Evolutionary conservation across 2,113 vertebrate species (phyloP).

Genomic region (Procavia capensis): DNA sequence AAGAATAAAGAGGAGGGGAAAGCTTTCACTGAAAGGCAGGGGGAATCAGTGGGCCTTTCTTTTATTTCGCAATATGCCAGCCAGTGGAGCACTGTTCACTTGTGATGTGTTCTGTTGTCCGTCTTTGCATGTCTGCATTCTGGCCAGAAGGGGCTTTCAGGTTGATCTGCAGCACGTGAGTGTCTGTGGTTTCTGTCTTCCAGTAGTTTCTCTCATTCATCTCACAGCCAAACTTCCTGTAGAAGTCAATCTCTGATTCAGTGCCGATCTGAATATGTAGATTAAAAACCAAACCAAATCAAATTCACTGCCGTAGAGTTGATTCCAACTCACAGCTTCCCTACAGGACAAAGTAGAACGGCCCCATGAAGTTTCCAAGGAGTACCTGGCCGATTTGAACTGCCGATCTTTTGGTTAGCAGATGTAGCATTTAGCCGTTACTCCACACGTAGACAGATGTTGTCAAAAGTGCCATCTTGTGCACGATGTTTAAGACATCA

Average conservation of each 20-base stretch:
- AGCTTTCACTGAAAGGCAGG: neutral
- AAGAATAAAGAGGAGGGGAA: neutral
- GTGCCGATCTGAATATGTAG: conserved; percentile 99
- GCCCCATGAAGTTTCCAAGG: too few relatives aligned
- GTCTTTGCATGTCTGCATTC: conserved; percentile 93
- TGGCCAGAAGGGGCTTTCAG: conserved; percentile 91
- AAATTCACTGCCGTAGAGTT: too few relatives aligned
- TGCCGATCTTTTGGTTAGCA: too few relatives aligned
- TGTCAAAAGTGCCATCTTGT: conserved; percentile 93
- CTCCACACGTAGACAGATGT: conserved; percentile 94
- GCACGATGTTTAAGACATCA: conserved; percentile 92
- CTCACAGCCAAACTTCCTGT: conserved; percentile 95
- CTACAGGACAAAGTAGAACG: too few relatives aligned
- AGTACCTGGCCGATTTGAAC: too few relatives aligned
- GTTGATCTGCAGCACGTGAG: conserved; percentile 97
- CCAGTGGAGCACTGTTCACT: neutral
- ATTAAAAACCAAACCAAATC: too few relatives aligned
- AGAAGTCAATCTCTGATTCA: conserved; percentile 99
- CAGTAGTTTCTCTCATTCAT: conserved; percentile 99
- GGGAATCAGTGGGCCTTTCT: neutral
- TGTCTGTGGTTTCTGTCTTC: conserved; percentile 97
- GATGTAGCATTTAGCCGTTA: too few relatives aligned
- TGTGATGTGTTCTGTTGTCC: conserved; percentile 86
- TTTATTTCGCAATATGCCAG: too few relatives aligned
- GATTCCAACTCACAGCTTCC: too few relatives aligned